phyloP scores from a whole-genome alignment of 2,113 vertebrate species.

The Orthonyx spaldingii region DNA sequence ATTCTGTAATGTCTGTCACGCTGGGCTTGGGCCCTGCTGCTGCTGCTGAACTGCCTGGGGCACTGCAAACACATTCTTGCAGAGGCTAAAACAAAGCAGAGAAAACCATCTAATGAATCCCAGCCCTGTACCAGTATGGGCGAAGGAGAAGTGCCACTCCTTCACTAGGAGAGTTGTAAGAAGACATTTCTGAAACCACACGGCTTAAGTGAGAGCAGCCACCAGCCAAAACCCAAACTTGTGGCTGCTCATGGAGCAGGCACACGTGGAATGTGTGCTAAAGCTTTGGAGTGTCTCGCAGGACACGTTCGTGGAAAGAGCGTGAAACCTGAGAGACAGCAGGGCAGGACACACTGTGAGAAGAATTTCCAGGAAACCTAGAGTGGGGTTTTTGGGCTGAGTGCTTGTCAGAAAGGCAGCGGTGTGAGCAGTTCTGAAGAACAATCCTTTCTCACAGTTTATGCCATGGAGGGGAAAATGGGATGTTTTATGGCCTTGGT shows the following conservation, averaged over 20 bases:
- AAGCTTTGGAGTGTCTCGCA: neutral
- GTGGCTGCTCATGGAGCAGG: neutral
- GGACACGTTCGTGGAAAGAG: neutral
- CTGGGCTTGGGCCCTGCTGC: neutral
- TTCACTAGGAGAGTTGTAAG: neutral
- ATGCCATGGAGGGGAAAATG: neutral
- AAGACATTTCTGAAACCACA: conserved; percentile 7
- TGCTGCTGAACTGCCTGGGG: conserved; percentile 9
- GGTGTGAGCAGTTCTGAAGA: neutral
- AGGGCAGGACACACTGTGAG: neutral
- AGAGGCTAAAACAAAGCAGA: conserved; percentile 20
- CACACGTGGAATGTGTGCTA: neutral
- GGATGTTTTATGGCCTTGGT: neutral
- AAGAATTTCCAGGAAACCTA: neutral
- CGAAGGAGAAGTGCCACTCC: conserved; percentile 6
- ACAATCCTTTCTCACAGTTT: neutral
- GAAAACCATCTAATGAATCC: conserved; percentile 20
- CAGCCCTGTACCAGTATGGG: neutral
- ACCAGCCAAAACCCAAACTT: neutral
- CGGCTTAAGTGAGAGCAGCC: neutral
- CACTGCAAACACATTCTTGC: conserved; percentile 15
- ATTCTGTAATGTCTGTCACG: neutral
- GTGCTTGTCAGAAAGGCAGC: neutral
- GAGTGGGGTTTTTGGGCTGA: neutral
- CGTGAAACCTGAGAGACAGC: neutral